Base-by-base conservation (phyloP, 1,140 invertebrate species). In the Aphis gossypii region DNA sequence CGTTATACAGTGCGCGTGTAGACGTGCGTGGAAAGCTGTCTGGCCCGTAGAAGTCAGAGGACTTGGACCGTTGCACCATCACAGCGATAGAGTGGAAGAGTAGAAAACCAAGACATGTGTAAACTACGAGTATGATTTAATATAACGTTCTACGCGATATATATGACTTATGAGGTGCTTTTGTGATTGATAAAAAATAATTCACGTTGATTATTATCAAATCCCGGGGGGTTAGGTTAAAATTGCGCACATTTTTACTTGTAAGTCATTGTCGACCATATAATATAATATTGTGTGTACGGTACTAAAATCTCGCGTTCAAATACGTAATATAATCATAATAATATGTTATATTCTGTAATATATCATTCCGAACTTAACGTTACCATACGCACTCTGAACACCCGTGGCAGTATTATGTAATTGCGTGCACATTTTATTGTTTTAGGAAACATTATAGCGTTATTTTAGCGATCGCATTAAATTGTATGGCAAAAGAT, bases 401-500 rank as follows among this genome's bases (percentile, higher is more conserved):
- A 89, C n/a, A 56, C 51, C 51, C 35, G 35, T 54, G 4, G 6
- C 3, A 38, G 41, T 89, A 38, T 54, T 89, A 25, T 89, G 46
- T 56, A 89, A 89, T 90, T 44, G 44, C 56, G 54, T 44, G 20
- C 54, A 68, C 25, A 56, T 90, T 90, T 68, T 90, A 90, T 90
- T 68, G 89, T 90, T 90, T 90, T 60, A 90, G 54, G 54, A 90
- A 90, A 90, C 89, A 90, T 90, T 90, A 68, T n/a, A 56, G 38
- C 21, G n/a, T 54, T 54, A 25, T 54, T 35, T 89, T 56, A 41
- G 51, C 88, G 35, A 56, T 89, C 35, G 35, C 21, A 87, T 46
- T 87, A 87, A 87, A 87, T 87, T 87, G 46, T 87, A 89, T 56
- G 11, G 35, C 25, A 38, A 89, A 89, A 21, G 88, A 89, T 89